A percentile compares a stretch with the other conserved stretches of the same genome.
Evolutionary conservation across 2,113 vertebrate species (phyloP).

Genomic region (Trichechus manatus): DNA sequence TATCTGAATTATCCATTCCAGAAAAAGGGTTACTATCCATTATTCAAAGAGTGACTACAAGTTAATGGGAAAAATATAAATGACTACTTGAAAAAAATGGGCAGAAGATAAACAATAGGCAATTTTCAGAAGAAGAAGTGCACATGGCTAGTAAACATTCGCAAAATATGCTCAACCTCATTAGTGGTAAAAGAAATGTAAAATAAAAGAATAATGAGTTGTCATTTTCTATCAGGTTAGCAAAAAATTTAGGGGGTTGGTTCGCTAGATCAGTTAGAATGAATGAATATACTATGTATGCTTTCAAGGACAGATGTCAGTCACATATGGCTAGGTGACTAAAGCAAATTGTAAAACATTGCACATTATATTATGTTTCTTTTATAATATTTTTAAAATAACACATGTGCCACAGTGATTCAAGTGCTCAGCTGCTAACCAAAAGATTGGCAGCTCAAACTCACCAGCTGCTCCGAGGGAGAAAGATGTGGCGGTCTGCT

Average conservation of each 20-base stretch:
- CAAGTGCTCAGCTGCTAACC: no score
- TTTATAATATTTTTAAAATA: background rate
- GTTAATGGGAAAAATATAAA: conserved; percentile 55
- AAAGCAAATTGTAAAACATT: background rate
- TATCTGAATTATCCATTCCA: conserved; percentile 29
- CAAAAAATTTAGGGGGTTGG: background rate
- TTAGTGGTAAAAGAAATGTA: background rate
- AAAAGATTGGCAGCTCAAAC: no score
- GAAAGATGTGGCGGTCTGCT: no score
- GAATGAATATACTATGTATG: background rate
- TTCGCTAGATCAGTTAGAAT: background rate
- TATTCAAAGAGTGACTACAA: conserved; percentile 13
- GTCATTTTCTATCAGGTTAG: conserved; percentile 1
- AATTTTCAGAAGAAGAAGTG: conserved; percentile 34
- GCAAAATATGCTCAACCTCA: conserved; percentile 27
- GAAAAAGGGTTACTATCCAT: background rate
- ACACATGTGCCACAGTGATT: background rate
- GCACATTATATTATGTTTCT: background rate
- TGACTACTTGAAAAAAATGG: background rate
- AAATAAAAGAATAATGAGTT: conserved; percentile 18
- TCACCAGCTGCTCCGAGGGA: no score
- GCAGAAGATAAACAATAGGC: conserved; percentile 48
- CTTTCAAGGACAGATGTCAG: background rate
- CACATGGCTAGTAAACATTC: background rate
- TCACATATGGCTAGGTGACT: background rate